Conservation (phyloP, 2,797 vertebrate genomes). For the Xerus rutilus region DNA sequence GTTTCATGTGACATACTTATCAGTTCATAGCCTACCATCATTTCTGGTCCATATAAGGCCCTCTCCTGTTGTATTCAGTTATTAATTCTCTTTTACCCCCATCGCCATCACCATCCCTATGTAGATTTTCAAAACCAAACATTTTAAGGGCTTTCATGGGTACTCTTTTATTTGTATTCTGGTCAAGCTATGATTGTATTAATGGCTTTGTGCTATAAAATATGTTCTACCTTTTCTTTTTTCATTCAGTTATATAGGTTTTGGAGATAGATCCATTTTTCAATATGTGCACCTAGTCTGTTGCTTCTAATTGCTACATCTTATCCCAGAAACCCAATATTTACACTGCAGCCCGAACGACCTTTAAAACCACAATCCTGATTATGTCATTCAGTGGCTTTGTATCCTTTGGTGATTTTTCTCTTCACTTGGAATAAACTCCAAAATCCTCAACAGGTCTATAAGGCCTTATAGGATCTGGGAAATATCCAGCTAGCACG, state of each 20-base stretch:
- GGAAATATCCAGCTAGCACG: background rate
- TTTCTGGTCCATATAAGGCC: background rate
- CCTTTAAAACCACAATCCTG: background rate
- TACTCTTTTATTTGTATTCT: background rate
- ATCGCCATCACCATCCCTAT: too few relatives aligned
- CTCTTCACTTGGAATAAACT: background rate
- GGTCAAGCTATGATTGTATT: background rate
- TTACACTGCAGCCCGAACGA: background rate
- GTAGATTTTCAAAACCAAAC: background rate
- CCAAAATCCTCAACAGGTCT: background rate
- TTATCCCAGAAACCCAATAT: background rate
- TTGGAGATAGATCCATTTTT: background rate
- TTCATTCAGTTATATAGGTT: rapidly evolving
- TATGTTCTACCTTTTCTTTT: background rate
- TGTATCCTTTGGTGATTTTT: background rate
- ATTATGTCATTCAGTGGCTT: background rate
- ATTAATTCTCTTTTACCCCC: background rate
- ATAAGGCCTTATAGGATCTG: background rate
- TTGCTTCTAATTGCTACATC: background rate
- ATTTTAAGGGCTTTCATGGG: background rate
- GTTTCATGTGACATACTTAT: background rate
- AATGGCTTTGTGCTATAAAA: background rate
- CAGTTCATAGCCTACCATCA: background rate
- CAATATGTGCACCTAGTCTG: background rate
- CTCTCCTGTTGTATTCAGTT: background rate